Evolutionary conservation across 2,888 invertebrate genomes (phyloP).

Genomic region (Helobdella robusta): DNA sequence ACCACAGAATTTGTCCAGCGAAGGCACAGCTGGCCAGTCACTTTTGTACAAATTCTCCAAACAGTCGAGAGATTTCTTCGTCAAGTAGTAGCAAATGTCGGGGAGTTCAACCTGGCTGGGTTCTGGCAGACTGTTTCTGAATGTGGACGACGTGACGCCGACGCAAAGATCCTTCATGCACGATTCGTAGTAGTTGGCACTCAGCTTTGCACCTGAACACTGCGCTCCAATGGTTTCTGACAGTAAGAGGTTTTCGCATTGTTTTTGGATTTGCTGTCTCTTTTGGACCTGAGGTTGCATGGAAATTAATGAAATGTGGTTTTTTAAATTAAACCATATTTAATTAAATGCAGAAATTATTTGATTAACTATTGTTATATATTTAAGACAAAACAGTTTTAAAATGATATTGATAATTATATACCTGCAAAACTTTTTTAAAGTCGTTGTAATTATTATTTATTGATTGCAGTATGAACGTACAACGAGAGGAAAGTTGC

Average conservation of each 20-base stretch:
- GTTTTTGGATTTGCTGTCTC: not conserved
- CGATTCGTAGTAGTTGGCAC: not conserved
- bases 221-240: not conserved
- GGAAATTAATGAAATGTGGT: too few species aligned
- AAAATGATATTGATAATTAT: too few species aligned
- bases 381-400: too few species aligned
- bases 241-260: not conserved
- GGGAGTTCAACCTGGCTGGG: not conserved
- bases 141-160: not conserved
- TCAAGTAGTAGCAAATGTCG: slow-evolving; percentile 1
- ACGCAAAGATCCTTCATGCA: slow-evolving; percentile 11
- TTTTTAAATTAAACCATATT: too few species aligned
- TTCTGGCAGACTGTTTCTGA: not conserved
- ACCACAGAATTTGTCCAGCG: too few species aligned
- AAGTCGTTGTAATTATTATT: not conserved
- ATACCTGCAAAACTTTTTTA: not conserved
- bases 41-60: not conserved
- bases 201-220: not conserved
- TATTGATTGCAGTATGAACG: not conserved
- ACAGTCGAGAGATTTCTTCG: not conserved
- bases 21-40: too few species aligned
- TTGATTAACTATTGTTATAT: too few species aligned
- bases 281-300: not conserved
- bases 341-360: too few species aligned
- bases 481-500: too few species aligned